A percentile compares a stretch with the other conserved stretches of the same genome.
phyloP scores from a whole-genome alignment of 2,888 invertebrate species.

The Acanthosoma haemorrhoidale region DNA sequence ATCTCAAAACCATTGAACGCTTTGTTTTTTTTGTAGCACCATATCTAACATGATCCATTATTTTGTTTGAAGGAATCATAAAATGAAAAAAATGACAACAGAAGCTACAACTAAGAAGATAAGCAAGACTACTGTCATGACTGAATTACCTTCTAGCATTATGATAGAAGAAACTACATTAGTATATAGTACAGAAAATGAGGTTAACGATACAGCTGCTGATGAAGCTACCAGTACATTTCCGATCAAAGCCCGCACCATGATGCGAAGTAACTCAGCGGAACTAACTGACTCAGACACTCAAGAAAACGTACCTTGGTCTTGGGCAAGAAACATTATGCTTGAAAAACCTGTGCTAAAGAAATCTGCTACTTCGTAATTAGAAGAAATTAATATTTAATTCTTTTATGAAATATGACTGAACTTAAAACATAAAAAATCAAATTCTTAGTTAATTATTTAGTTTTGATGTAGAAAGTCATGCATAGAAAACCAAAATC shows the following conservation, averaged over 20 bases:
- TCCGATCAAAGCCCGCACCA: background rate
- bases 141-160: background rate
- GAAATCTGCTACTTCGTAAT: slow-evolving; percentile 40
- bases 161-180: slow-evolving; percentile 3
- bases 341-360: slow-evolving; percentile 43
- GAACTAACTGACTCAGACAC: slow-evolving; percentile 10
- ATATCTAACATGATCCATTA: background rate
- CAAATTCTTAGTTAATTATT: slow-evolving; percentile 7
- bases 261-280: background rate
- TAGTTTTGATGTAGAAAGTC: slow-evolving; percentile 6
- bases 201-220: background rate
- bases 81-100: slow-evolving; percentile 21
- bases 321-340: slow-evolving; percentile 43
- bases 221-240: background rate
- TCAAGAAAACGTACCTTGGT: slow-evolving; percentile 41
- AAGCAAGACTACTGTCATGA: slow-evolving; percentile 10
- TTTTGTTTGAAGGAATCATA: slow-evolving; percentile 16
- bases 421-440: slow-evolving; percentile 15
- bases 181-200: slow-evolving; percentile 15
- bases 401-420: slow-evolving; percentile 20
- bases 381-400: slow-evolving; percentile 28
- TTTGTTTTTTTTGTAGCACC: too few species aligned
- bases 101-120: slow-evolving; percentile 14
- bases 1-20: too few species aligned
- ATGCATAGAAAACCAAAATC: slow-evolving; percentile 12